These are phyloP conservation scores for Echinarachnius parma DNA, from an alignment of 53 echinoderm and acorn worm species.

Conservation along the genomic window DNA sequence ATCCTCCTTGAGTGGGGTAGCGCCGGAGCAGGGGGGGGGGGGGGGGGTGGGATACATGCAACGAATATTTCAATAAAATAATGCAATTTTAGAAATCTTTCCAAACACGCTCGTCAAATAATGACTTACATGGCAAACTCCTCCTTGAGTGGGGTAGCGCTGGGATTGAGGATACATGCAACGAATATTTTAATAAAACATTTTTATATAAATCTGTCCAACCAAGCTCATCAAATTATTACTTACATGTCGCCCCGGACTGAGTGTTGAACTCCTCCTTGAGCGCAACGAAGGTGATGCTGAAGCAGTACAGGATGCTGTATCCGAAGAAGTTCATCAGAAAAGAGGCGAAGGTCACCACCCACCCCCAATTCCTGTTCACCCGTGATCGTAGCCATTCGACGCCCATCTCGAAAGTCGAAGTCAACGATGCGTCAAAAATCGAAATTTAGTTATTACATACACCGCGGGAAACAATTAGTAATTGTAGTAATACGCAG, in stretches of 20 bases:
- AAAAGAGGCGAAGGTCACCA: conserved; percentile 38
- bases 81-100: no score
- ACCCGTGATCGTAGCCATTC: background rate
- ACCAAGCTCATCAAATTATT: no score
- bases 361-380: conserved; percentile 31
- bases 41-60: no score
- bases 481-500: no score
- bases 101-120: conserved; percentile 41
- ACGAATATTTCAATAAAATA: no score
- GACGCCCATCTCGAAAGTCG: background rate
- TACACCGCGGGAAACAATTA: no score
- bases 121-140: conserved; percentile 49
- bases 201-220: no score
- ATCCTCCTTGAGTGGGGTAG: conserved; percentile 30
- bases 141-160: conserved; percentile 58
- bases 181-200: no score
- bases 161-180: background rate
- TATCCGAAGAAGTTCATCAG: conserved; percentile 6
- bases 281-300: conserved; percentile 19
- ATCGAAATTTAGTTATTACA: no score
- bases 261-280: conserved; percentile 17
- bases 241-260: conserved; percentile 16
- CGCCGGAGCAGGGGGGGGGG: no score
- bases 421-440: no score
- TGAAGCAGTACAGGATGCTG: conserved; percentile 44